A percentile compares a stretch with the other conserved stretches of the same genome.
These are phyloP conservation scores for Daubentonia madagascariensis DNA, from an alignment of 2,113 vertebrate genomes.

Conservation along the genomic window DNA sequence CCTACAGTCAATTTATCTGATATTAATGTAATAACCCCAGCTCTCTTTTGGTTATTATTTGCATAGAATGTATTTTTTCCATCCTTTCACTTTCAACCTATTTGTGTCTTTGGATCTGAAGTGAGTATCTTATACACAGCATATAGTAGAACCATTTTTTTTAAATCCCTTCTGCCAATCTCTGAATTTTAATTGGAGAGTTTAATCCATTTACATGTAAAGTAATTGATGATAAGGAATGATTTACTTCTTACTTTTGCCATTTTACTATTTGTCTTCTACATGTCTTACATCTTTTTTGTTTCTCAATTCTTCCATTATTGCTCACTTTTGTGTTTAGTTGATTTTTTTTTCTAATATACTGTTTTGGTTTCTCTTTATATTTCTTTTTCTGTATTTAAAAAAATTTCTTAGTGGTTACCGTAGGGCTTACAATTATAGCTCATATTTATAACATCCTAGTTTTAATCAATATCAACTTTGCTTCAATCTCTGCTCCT, in stretches of 20 bases:
- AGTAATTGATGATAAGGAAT: not conserved
- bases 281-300: not conserved
- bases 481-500: not conserved
- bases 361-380: not conserved
- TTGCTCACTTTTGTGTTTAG: not conserved
- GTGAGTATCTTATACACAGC: not conserved
- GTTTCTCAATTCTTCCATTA: not conserved
- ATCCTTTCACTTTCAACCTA: not conserved
- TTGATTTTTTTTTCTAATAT: not conserved
- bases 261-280: not conserved
- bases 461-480: not conserved
- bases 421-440: not conserved
- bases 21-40: not conserved
- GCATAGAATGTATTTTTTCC: not conserved
- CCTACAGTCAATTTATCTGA: not conserved
- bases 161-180: not conserved
- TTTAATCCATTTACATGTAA: not conserved
- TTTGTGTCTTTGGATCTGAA: slow-evolving; percentile 14
- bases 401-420: not conserved
- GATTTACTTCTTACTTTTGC: not conserved
- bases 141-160: not conserved
- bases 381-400: not conserved
- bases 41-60: not conserved
- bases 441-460: not conserved
- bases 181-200: not conserved